Evolutionary conservation across 2,797 vertebrate species (phyloP), one percentile per base, ranked within the genome.

Genomic region (Clamator glandarius): DNA sequence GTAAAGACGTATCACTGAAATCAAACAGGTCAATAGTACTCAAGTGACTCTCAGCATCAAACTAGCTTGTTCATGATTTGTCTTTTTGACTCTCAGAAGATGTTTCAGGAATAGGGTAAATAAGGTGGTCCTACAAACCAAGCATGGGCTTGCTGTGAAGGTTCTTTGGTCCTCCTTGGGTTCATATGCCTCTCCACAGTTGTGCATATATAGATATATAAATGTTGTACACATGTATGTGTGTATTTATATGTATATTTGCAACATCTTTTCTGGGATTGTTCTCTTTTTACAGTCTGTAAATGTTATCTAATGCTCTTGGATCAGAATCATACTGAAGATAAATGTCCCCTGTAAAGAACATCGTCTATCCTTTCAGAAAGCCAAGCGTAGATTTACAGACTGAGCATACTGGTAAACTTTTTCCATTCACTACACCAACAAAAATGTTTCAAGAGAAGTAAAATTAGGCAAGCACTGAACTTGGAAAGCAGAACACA

Each of bases 381-480:
- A 87, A 78, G 69, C 78, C 20, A 1, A 90, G 42, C 1, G 7
- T 16, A 51, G 68, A 81, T 88, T 95, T 84, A 90, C 62, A 91
- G 72, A 68, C 78, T 80, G 75, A 80, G 57, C 82, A 51, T 19
- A 23, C 48, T 78, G 87, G 61, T 83, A 86, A 89, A 89, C n/a
- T 90, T 95, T 89, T 94, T 90, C 93, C 87, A 62, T 73, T 93
- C 90, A 66, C 68, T 84, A 69, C 66, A 84, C 55, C 83, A 91
- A 73, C 0, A 0, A 90, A 93, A 95, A 76, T 0, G 7, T 81
- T 93, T 90, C 85, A 91, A 78, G 69, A 86, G 85, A 78, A 91
- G 77, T 41, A 76, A 77, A 81, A 86, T 55, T 62, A 57, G 2
- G 72, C 68, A 48, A 94, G 72, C n/a, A 28, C 51, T 23, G 91